These are phyloP conservation scores for Morpho deidamia DNA, from an alignment of 2,888 invertebrate species.

Conservation along the genomic window DNA sequence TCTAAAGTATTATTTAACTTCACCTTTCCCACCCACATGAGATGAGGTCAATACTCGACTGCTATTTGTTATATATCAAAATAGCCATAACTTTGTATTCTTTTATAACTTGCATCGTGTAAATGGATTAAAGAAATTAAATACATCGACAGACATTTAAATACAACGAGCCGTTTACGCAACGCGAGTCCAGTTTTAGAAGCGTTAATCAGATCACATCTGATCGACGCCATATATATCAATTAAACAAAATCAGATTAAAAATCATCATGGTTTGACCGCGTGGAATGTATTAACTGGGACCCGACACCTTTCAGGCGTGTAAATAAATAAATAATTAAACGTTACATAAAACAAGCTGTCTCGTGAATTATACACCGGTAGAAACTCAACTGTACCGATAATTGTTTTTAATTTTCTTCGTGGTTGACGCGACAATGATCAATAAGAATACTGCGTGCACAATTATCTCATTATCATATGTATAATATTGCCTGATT, in stretches of 20 bases:
- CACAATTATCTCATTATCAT: too few species aligned
- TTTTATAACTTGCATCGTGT: not conserved
- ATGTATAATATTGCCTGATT: too few species aligned
- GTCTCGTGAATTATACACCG: not conserved
- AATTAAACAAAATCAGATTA: constrained; percentile 20
- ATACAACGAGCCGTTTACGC: constrained; percentile 18
- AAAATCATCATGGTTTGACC: constrained; percentile 71
- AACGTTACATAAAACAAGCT: constrained; percentile 11
- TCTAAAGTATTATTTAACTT: too few species aligned
- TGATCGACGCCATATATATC: constrained; percentile 38
- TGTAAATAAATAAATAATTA: constrained; percentile 38
- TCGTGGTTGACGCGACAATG: too few species aligned
- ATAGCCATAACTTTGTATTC: not conserved
- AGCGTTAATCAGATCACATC: constrained; percentile 66
- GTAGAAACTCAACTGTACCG: constrained; percentile 1
- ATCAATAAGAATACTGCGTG: too few species aligned
- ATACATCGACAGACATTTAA: not conserved
- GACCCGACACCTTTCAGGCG: constrained; percentile 77
- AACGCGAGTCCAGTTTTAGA: constrained; percentile 51
- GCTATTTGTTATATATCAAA: not conserved
- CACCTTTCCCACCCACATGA: too few species aligned
- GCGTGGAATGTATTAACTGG: constrained; percentile 72
- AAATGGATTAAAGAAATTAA: not conserved
- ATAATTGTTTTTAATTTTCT: not conserved
- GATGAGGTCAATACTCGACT: too few species aligned